phyloP scores from a whole-genome alignment of 2,113 vertebrate genomes.

The Piprites chloris region DNA sequence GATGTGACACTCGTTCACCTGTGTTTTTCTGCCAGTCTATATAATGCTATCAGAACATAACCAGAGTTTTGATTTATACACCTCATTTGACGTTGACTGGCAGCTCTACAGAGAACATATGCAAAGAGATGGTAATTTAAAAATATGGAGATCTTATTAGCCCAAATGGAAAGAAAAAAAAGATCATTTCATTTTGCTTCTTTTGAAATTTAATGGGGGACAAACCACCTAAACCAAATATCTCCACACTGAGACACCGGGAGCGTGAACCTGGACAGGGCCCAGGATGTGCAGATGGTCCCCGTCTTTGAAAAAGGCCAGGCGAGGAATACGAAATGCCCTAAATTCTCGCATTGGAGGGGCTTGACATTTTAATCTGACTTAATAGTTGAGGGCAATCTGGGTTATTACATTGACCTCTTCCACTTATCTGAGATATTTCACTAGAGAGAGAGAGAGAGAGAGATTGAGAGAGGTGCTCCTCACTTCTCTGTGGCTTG shows the following conservation, averaged over 20 bases:
- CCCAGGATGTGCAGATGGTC: conserved; percentile 32
- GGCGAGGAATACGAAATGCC: not conserved
- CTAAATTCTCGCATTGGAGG: conserved; percentile 21
- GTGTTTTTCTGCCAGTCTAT: conserved; percentile 70
- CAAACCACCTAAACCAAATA: not conserved
- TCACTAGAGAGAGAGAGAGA: not conserved
- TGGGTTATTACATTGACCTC: conserved; percentile 48
- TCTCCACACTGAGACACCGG: not conserved
- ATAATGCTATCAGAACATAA: conserved; percentile 71
- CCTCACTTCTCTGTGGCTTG: not conserved
- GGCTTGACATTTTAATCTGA: conserved; percentile 48
- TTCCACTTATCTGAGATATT: not conserved
- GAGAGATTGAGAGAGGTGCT: not conserved
- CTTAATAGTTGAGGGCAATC: conserved; percentile 41
- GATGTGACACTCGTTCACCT: conserved; percentile 68
- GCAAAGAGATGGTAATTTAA: conserved; percentile 61
- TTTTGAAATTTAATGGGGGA: not conserved
- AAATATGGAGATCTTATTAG: conserved; percentile 52
- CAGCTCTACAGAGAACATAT: conserved; percentile 70
- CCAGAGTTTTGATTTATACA: conserved; percentile 73
- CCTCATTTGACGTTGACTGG: conserved; percentile 69
- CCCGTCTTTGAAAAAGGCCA: not conserved
- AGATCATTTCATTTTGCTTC: not conserved
- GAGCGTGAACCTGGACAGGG: not conserved
- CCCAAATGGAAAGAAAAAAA: conserved; percentile 11